These are phyloP conservation scores for Cryptoleucopteryx plumbea DNA, from an alignment of 2,113 vertebrate genomes.

Conservation along the genomic window DNA sequence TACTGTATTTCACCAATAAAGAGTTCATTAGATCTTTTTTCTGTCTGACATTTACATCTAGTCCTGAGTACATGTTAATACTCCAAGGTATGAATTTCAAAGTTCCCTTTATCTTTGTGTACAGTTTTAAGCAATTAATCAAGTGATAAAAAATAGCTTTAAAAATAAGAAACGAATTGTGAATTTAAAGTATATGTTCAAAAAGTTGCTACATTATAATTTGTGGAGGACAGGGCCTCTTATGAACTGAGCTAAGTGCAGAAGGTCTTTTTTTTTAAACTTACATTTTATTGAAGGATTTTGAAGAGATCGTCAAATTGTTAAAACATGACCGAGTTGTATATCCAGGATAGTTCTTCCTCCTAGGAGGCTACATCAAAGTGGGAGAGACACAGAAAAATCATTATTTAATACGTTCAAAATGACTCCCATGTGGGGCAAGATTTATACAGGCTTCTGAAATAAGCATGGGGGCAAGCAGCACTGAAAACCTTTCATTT, in stretches of 20 bases:
- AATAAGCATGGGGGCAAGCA: neutral
- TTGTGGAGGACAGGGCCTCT: neutral
- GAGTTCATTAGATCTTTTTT: conserved; percentile 65
- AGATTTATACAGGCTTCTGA: conserved; percentile 18
- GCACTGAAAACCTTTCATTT: neutral
- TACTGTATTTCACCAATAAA: conserved; percentile 64
- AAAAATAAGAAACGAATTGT: conserved; percentile 21
- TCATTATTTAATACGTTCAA: neutral
- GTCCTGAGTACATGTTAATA: conserved; percentile 60
- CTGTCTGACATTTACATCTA: conserved; percentile 65
- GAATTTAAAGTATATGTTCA: conserved; percentile 35
- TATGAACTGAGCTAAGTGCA: neutral
- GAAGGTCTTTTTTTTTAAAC: neutral
- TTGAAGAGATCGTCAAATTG: neutral
- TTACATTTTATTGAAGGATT: neutral
- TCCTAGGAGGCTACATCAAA: conserved; percentile 20
- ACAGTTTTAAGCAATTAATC: conserved; percentile 69
- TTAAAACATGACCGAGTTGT: conserved; percentile 1
- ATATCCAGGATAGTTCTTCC: neutral
- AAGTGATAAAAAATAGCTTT: conserved; percentile 55
- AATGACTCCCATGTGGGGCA: neutral
- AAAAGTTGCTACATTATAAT: neutral
- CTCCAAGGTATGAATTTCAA: conserved; percentile 71
- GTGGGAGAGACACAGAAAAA: neutral
- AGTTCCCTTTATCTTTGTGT: conserved; percentile 68